phyloP scores from a whole-genome alignment of 1,140 invertebrate genomes.

The Zaprionus tsacasi region DNA sequence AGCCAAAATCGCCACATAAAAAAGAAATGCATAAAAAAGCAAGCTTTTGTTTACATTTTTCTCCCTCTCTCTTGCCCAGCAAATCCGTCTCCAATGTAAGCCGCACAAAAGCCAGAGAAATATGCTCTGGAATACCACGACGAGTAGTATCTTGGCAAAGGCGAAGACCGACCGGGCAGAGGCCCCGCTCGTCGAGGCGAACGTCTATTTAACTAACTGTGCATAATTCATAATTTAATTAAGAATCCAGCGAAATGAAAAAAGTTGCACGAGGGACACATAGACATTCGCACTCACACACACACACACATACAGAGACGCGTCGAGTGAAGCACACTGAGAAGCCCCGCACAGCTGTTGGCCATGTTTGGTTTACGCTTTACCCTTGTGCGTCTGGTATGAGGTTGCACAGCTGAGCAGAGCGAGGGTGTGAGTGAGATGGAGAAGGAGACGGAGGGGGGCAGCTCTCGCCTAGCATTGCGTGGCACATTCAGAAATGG shows the following conservation, averaged over 20 bases:
- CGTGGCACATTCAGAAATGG: slow-evolving; percentile 37
- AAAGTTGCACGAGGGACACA: slow-evolving; percentile 57
- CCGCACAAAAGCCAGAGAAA: slow-evolving; percentile 46
- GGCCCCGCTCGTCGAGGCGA: slow-evolving; percentile 6
- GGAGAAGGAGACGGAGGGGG: not conserved
- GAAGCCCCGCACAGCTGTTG: slow-evolving; percentile 73
- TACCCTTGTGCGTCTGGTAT: slow-evolving; percentile 44
- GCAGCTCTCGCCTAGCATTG: slow-evolving; percentile 4
- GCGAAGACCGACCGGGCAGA: slow-evolving; percentile 1
- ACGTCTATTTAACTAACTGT: slow-evolving; percentile 73
- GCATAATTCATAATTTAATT: slow-evolving; percentile 79
- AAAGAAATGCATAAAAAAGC: slow-evolving; percentile 49
- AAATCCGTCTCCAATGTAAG: slow-evolving; percentile 58
- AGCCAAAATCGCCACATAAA: slow-evolving; percentile 44
- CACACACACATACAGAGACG: not conserved
- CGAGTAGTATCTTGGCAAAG: slow-evolving; percentile 33
- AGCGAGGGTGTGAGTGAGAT: not conserved
- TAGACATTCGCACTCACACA: slow-evolving; percentile 15
- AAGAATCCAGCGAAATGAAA: slow-evolving; percentile 70
- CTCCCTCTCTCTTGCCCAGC: not conserved
- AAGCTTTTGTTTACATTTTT: slow-evolving; percentile 42
- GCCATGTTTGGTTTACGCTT: slow-evolving; percentile 49
- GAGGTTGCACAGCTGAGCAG: slow-evolving; percentile 18
- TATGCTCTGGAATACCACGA: slow-evolving; percentile 29
- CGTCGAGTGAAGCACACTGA: slow-evolving; percentile 16